A percentile compares a stretch with the other conserved stretches of the same genome.
Evolutionary conservation across 2,888 invertebrate species (phyloP).

Genomic region (Theodoxus fluviatilis): DNA sequence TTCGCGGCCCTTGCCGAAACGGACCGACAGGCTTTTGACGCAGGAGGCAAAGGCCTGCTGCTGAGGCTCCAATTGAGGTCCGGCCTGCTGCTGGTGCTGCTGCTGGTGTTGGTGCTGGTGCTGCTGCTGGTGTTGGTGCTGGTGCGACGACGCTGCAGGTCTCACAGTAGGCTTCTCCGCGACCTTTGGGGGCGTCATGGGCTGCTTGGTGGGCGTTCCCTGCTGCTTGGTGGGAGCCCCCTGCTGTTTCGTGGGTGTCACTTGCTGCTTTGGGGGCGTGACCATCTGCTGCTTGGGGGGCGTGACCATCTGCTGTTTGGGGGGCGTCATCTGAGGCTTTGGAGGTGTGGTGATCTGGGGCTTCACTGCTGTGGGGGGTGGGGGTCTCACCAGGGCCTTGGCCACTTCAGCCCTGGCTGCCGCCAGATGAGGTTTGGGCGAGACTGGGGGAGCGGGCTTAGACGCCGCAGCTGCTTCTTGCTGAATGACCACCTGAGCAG

Average conservation of each 20-base stretch:
- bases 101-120: no score
- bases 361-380: not conserved
- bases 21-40: constrained; percentile 57
- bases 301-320: constrained; percentile 16
- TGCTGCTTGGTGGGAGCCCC: no score
- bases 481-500: constrained; percentile 21
- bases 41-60: constrained; percentile 65
- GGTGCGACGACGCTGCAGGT: no score
- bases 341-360: constrained; percentile 1
- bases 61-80: constrained; percentile 30
- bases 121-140: not conserved
- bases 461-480: constrained; percentile 17
- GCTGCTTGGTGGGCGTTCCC: no score
- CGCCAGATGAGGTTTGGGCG: no score
- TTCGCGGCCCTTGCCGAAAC: constrained; percentile 55
- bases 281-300: constrained; percentile 22
- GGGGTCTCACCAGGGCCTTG: constrained; percentile 13
- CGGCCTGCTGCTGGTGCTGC: not conserved
- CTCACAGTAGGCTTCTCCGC: no score
- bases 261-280: no score
- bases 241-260: no score
- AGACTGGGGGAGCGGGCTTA: not conserved
- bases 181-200: no score
- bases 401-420: no score
- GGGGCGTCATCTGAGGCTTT: not conserved